These are phyloP conservation scores for Linepithema humile DNA, from an alignment of 1,140 invertebrate genomes.

Conservation along the genomic window DNA sequence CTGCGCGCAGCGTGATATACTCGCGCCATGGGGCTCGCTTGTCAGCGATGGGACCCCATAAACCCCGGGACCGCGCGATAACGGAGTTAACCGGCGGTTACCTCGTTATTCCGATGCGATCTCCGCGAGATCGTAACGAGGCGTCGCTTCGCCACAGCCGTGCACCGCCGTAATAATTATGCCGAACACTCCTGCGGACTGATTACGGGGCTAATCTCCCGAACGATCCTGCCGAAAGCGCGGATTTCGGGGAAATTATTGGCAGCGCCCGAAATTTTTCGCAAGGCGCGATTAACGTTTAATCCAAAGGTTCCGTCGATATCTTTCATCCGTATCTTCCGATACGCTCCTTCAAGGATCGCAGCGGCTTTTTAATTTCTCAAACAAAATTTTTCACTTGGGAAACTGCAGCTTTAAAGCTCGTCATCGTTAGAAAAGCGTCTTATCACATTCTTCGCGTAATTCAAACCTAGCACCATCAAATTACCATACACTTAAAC, in stretches of 20 bases:
- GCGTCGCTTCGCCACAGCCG: neutral
- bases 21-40: constrained; percentile 78
- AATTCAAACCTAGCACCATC: too few species aligned
- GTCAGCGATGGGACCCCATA: constrained; percentile 75
- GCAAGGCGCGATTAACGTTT: too few species aligned
- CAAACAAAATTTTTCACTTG: too few species aligned
- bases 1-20: constrained; percentile 74
- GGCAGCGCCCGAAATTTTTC: too few species aligned
- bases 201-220: neutral
- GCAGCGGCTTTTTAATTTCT: too few species aligned
- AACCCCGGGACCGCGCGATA: constrained; percentile 73
- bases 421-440: too few species aligned
- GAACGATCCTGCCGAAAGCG: neutral
- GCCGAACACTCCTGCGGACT: neutral
- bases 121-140: constrained; percentile 62
- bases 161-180: constrained; percentile 8
- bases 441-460: too few species aligned
- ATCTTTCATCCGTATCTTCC: too few species aligned
- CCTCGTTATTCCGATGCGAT: constrained; percentile 67
- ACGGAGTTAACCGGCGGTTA: constrained; percentile 72
- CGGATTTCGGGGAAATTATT: neutral
- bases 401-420: too few species aligned
- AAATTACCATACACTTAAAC: too few species aligned
- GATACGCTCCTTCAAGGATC: too few species aligned
- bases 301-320: too few species aligned